Evolutionary conservation across 2,888 invertebrate genomes (phyloP), one percentile per base, ranked within the genome.

Genomic region (Rhagophthalmus giganteus): DNA sequence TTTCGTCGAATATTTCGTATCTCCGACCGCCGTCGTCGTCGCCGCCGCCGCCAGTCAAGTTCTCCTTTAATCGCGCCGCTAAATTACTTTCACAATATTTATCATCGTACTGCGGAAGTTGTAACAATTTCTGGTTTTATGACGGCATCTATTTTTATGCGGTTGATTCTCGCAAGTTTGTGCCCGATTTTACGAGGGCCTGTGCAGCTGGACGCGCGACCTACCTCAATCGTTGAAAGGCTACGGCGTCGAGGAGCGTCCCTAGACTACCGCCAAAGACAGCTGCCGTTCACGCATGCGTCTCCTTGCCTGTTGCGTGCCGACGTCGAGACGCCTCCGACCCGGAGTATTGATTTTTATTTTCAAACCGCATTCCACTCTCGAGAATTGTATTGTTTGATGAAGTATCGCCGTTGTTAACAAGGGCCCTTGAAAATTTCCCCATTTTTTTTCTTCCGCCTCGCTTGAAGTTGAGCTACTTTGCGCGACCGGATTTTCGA

Each of bases 281-380:
- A 25, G 48, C 39, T 34, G 42, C 34, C 50, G 38, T 50, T 49
- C 39, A 63, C 66, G 64, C 66, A 58, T 52, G 68, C 65, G 60
- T 37, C 54, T 33, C 41, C 32, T 33, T 20, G 67, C 68, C 67
- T 68, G 68, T 70, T 70, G 71, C 70, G 65, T 68, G 69, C 55
- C 63, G 64, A 65, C 70, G 70, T 64, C 69, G 66, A 60, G 69
- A 70, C 71, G 71, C 68, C 70, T 63, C 12, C 54, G 57, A 57
- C 61, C 58, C 57, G 49, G 32, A 60, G 64, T 68, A 69, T 69
- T 66, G 69, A 69, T 69, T 68, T 55, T 46, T 52, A 52, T 55
- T 61, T 61, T 62, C 56, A 50, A 42, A 42, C 53, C 41, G 33
- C 44, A 44, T 45, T 48, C 39, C 26, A 16, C 28, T 44, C 33